Conservation (phyloP, 2,797 vertebrate species). For the Artibeus lituratus region DNA sequence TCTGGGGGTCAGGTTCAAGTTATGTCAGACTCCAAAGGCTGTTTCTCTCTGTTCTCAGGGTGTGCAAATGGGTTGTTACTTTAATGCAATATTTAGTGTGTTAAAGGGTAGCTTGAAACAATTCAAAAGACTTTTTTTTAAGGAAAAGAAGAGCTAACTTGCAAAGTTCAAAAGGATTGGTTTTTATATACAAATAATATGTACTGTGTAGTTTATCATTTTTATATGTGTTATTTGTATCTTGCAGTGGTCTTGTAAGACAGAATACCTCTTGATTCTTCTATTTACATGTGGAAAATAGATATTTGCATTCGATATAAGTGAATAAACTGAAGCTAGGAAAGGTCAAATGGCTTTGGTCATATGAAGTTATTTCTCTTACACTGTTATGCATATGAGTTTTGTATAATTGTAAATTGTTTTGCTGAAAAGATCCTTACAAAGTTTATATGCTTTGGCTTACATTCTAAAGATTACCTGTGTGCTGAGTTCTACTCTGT, state of each 20-base stretch:
- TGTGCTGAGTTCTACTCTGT: neutral
- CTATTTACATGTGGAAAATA: neutral
- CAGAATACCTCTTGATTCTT: neutral
- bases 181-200: constrained; percentile 23
- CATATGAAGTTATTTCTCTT: neutral
- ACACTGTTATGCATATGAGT: neutral
- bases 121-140: neutral
- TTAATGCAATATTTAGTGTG: neutral
- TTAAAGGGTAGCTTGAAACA: neutral
- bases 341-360: neutral
- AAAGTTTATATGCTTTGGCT: neutral
- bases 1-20: neutral
- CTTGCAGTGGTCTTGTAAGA: neutral
- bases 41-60: neutral
- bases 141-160: neutral
- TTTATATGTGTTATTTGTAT: neutral
- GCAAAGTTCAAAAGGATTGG: neutral
- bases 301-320: neutral
- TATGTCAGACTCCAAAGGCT: neutral
- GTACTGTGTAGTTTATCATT: neutral
- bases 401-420: constrained; percentile 12
- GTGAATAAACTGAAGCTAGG: neutral
- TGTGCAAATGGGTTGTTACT: neutral
- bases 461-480: neutral
- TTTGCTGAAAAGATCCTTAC: constrained; percentile 18